These are phyloP conservation scores for Hyperopisus bebe DNA, from an alignment of 2,113 vertebrate genomes.

Conservation along the genomic window DNA sequence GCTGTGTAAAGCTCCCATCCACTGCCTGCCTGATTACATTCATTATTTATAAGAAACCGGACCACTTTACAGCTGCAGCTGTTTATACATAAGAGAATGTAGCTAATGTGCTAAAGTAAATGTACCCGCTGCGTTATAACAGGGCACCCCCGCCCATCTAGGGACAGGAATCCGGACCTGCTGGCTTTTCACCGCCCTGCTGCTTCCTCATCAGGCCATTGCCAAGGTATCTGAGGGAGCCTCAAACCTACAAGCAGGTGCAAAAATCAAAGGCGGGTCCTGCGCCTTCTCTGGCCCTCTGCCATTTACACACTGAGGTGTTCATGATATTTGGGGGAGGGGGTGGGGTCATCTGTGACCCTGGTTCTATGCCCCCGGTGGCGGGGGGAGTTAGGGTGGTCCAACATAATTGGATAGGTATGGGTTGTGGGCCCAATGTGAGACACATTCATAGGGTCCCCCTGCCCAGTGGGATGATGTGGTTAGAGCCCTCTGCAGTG, in stretches of 20 bases:
- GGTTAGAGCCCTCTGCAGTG: neutral
- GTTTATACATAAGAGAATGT: neutral
- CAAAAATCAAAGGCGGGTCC: neutral
- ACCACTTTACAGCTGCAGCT: neutral
- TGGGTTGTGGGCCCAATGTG: neutral
- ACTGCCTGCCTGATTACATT: neutral
- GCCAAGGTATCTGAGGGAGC: neutral
- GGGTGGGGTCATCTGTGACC: constrained; percentile 16
- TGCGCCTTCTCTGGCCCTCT: neutral
- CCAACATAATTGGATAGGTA: neutral
- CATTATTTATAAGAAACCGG: neutral
- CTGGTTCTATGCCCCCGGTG: neutral
- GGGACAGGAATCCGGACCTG: neutral
- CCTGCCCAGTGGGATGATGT: neutral
- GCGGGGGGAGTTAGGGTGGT: neutral
- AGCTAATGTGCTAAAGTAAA: neutral
- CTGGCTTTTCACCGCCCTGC: neutral
- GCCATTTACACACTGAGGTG: neutral
- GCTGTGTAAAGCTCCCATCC: neutral
- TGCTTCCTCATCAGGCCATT: neutral
- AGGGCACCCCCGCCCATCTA: neutral
- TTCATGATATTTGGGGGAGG: constrained; percentile 41
- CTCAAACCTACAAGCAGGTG: neutral
- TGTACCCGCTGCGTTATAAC: neutral
- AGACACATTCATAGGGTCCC: neutral